Percentiles rank a stretch among this genome's conserved stretches.
Evolutionary conservation across 2,113 vertebrate genomes (phyloP).

Genomic region (Alosa alosa): DNA sequence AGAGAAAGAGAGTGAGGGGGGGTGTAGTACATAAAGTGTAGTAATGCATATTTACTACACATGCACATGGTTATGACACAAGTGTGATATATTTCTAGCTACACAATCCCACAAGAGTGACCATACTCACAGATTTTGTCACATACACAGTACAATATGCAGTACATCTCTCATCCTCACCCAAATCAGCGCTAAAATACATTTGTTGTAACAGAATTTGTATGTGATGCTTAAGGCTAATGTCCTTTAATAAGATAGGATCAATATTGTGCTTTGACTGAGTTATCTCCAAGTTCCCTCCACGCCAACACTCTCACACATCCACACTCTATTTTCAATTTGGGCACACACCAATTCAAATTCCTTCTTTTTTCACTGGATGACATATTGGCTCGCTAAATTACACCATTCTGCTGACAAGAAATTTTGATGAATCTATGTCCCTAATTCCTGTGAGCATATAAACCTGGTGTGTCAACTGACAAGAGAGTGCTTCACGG

Average conservation of each 20-base stretch:
- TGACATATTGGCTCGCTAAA: slow-evolving; percentile 33
- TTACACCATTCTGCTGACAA: slow-evolving; percentile 28
- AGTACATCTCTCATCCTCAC: background rate
- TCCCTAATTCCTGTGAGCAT: slow-evolving; percentile 13
- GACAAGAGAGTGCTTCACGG: background rate
- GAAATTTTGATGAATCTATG: slow-evolving; percentile 21
- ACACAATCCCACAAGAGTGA: background rate
- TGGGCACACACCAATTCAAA: background rate
- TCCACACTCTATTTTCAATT: background rate
- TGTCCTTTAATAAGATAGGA: background rate
- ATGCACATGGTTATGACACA: no score
- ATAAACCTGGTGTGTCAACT: background rate
- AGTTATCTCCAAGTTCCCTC: background rate
- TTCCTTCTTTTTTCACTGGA: slow-evolving; percentile 10
- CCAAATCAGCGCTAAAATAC: background rate
- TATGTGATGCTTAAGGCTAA: background rate
- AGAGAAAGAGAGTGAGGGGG: no score
- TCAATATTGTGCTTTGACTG: background rate
- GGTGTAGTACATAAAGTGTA: no score
- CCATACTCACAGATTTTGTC: background rate
- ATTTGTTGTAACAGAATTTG: background rate
- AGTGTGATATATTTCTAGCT: no score
- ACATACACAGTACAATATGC: background rate
- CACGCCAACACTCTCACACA: background rate
- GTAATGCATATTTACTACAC: no score